phyloP scores from a whole-genome alignment of 2,888 invertebrate genomes.

The Drosophila vallismaia region DNA sequence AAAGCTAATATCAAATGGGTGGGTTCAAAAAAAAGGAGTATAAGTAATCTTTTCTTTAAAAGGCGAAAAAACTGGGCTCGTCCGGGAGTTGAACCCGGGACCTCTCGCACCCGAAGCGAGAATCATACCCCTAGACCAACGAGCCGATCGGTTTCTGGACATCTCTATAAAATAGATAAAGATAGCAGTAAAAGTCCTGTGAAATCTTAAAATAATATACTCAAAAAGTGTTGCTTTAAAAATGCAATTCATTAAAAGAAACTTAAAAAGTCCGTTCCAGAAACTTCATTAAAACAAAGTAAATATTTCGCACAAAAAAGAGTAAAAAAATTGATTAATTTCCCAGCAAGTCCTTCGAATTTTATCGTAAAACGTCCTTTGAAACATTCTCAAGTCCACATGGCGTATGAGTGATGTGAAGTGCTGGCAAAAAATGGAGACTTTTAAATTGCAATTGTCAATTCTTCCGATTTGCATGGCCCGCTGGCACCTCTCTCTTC shows the following conservation, averaged over 20 bases:
- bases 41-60: not conserved
- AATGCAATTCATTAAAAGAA: too few species aligned
- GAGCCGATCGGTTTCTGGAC: constrained; percentile 47
- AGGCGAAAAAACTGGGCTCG: constrained; percentile 27
- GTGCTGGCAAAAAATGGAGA: constrained; percentile 24
- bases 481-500: not conserved
- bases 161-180: too few species aligned
- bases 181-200: too few species aligned
- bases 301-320: too few species aligned
- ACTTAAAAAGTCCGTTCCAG: too few species aligned
- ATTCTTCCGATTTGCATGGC: constrained; percentile 18
- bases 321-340: too few species aligned
- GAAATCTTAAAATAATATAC: too few species aligned
- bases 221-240: too few species aligned
- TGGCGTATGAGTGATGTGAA: constrained; percentile 33
- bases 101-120: constrained; percentile 83
- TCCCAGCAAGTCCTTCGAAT: too few species aligned
- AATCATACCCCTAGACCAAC: constrained; percentile 83
- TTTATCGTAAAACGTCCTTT: too few species aligned
- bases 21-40: not conserved
- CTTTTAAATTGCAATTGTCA: constrained; percentile 34
- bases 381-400: not conserved
- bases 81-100: constrained; percentile 75
- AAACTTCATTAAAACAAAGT: too few species aligned
- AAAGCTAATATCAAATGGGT: not conserved